Conservation (phyloP, 1,140 invertebrate genomes). For the Brachionus manjavacas region DNA sequence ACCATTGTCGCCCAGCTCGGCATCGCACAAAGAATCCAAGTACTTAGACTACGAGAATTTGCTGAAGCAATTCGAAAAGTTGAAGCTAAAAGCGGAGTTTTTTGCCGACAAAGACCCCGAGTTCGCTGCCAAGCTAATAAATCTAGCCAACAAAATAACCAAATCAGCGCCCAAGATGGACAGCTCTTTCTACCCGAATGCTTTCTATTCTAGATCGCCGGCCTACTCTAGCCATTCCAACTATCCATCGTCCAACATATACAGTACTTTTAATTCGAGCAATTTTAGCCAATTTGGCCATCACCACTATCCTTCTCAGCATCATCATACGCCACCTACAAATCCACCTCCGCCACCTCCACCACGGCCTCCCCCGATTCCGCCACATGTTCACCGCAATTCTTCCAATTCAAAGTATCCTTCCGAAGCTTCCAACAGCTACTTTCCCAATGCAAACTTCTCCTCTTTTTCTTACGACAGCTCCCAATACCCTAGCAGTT, state of each 20-base stretch:
- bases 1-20: neutral
- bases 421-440: neutral
- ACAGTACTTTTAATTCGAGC: slow-evolving; percentile 7
- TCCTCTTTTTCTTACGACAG: neutral
- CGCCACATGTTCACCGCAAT: neutral
- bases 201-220: neutral
- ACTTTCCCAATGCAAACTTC: neutral
- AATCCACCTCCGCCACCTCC: slow-evolving; percentile 27
- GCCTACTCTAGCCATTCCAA: neutral
- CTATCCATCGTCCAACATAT: slow-evolving; percentile 3
- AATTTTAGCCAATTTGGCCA: neutral
- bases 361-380: neutral
- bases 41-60: slow-evolving; percentile 14
- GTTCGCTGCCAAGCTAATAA: slow-evolving; percentile 13
- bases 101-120: slow-evolving; percentile 21
- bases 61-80: slow-evolving; percentile 16
- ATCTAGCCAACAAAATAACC: slow-evolving; percentile 1
- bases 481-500: neutral
- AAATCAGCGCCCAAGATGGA: slow-evolving; percentile 24
- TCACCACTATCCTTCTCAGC: neutral
- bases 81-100: neutral
- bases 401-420: neutral
- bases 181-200: neutral
- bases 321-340: neutral
- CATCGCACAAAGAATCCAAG: neutral